These are phyloP conservation scores for Plutella xylostella DNA, from an alignment of 2,888 invertebrate genomes.

Conservation along the genomic window DNA sequence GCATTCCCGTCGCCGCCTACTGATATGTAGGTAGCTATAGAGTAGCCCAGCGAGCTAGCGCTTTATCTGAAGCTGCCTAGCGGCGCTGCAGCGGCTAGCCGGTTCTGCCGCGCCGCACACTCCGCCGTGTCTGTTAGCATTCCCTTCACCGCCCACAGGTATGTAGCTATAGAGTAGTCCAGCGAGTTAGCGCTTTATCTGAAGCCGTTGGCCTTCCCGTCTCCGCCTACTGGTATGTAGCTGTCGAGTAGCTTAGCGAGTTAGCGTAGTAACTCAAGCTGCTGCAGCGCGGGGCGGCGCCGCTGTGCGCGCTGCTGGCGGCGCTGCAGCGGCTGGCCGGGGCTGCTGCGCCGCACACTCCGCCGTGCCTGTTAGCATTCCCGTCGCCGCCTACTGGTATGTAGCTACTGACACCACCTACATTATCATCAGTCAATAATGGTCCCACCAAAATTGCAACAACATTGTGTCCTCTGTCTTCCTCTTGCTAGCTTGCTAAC, in stretches of 20 bases:
- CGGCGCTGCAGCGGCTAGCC: slow-evolving; percentile 57
- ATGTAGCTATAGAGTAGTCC: no score
- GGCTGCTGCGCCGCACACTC: slow-evolving; percentile 28
- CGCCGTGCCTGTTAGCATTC: slow-evolving; percentile 6
- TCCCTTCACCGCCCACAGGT: slow-evolving; percentile 2
- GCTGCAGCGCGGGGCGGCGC: slow-evolving; percentile 65
- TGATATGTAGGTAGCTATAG: no score
- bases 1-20: slow-evolving; percentile 3
- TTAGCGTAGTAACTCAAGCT: slow-evolving; percentile 71
- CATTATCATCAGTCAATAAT: no score
- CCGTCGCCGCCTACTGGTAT: slow-evolving; percentile 2
- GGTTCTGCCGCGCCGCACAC: slow-evolving; percentile 29
- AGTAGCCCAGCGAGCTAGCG: slow-evolving; percentile 64
- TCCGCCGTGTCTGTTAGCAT: slow-evolving; percentile 9
- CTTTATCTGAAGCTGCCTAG: slow-evolving; percentile 69
- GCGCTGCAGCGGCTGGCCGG: slow-evolving; percentile 54
- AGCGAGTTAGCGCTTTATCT: slow-evolving; percentile 70
- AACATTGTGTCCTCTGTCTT: no score
- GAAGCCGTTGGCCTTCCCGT: slow-evolving; percentile 30
- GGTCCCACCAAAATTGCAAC: no score
- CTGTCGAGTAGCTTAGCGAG: slow-evolving; percentile 61
- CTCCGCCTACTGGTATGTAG: no score
- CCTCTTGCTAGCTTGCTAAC: no score
- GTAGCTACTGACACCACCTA: no score
- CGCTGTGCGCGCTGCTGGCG: slow-evolving; percentile 64